Base-by-base conservation (phyloP, 2,797 vertebrate genomes). In the Acomys russatus region DNA sequence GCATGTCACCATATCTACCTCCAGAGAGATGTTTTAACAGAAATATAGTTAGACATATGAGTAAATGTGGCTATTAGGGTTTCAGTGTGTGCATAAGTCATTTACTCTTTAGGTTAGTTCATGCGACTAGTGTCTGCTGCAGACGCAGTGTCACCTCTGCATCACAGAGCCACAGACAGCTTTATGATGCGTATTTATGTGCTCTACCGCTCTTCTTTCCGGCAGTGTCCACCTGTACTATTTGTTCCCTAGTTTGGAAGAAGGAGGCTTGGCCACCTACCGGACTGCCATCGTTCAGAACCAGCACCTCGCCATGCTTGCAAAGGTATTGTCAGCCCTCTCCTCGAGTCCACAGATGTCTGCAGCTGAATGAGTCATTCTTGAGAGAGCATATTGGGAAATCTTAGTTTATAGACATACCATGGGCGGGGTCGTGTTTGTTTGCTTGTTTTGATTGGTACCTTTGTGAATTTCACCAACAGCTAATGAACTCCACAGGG, bases 281-380 rank as follows among this genome's bases (percentile, higher is more conserved):
- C 99, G 99, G 79, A 99, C 99, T 0, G 99, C 99, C 97, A 99
- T 99, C 0, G 99, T 99, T 9, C 99, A 99, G 98, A 99, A 99
- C 97, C 99, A 99, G 30, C 99, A 99, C 98, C 98, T 99, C 63
- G 99, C 99, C 97, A 99, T 99, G 99, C 97, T 99, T 33, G 99
- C 99, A 38, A 99, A 99, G 99, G 99, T 99, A 98, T 90, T 28
- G 96, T 56, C 49, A 38, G 14, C 18, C 1, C 30, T 68, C 30
- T 49, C 51, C 78, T 66, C 70, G 30, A 38, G 89, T 14, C 44
- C 8, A 0, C 56, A 18, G 23, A 68, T n/a, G 82, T 92, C 91
- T 92, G 64, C 76, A 56, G 95, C 90, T 96, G 76, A 80, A 64
- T 49, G 89, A 87, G 49, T 49, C 54, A 35, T 74, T 82, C 56